Evolutionary conservation across 2,888 invertebrate genomes (phyloP).

Genomic region (Orchestes rusci): DNA sequence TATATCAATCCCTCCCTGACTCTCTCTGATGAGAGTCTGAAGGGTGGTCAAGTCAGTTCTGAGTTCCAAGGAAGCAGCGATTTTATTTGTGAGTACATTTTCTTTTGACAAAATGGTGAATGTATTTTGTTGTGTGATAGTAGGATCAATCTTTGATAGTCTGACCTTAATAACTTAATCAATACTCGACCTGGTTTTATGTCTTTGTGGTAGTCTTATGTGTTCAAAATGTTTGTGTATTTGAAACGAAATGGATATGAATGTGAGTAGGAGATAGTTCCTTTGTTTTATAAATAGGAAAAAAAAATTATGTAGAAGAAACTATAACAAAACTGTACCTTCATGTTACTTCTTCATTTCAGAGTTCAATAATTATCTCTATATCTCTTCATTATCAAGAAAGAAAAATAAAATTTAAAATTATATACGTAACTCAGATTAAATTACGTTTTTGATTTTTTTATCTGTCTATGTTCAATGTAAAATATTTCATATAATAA

Average conservation of each 20-base stretch:
- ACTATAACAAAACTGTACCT: too few relatives aligned
- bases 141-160: too few relatives aligned
- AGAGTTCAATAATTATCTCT: too few relatives aligned
- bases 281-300: neutral
- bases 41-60: constrained; percentile 14
- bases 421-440: too few relatives aligned
- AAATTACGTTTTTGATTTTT: too few relatives aligned
- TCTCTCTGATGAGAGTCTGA: constrained; percentile 38
- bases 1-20: constrained; percentile 42
- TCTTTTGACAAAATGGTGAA: neutral
- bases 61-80: constrained; percentile 51
- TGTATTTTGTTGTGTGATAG: too few relatives aligned
- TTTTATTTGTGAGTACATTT: constrained; percentile 47
- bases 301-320: constrained; percentile 1
- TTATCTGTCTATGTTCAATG: too few relatives aligned
- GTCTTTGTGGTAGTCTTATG: neutral
- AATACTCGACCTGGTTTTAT: neutral
- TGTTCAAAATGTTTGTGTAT: neutral
- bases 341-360: too few relatives aligned
- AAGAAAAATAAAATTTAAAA: too few relatives aligned
- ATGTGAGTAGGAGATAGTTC: neutral
- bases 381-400: too few relatives aligned
- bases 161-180: too few relatives aligned
- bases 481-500: too few relatives aligned
- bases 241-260: neutral